A percentile compares a stretch with the other conserved stretches of the same genome.
These are phyloP conservation scores for Trichechus manatus DNA, from an alignment of 2,113 vertebrate species.

Conservation along the genomic window DNA sequence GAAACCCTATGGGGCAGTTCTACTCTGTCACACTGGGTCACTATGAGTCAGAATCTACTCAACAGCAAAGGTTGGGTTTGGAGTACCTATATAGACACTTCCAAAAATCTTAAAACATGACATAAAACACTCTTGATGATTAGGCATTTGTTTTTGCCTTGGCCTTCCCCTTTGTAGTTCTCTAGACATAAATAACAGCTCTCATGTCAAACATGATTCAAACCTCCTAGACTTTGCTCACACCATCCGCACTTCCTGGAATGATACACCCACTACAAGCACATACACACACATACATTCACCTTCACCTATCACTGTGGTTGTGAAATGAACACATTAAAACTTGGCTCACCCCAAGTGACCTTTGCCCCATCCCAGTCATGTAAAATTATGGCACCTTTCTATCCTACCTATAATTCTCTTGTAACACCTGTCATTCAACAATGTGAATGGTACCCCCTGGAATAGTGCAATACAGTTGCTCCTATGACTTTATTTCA, in stretches of 20 bases:
- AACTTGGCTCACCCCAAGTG: not conserved
- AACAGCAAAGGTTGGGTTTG: not conserved
- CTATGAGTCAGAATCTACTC: too few species aligned
- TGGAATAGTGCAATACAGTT: not conserved
- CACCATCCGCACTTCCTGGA: not conserved
- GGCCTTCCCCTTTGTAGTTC: not conserved
- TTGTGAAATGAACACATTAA: not conserved
- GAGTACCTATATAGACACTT: not conserved
- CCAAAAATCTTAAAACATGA: not conserved
- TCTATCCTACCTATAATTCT: not conserved
- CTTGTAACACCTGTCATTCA: not conserved
- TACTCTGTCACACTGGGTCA: not conserved
- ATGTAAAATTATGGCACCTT: not conserved
- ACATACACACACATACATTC: too few species aligned
- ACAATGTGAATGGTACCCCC: not conserved
- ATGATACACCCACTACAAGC: not conserved
- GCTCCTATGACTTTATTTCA: not conserved
- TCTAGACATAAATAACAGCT: not conserved
- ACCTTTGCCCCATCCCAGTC: not conserved
- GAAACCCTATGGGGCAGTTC: not conserved
- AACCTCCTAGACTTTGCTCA: not conserved
- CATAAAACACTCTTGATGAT: not conserved
- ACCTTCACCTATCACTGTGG: not conserved
- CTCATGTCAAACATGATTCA: conserved; percentile 4
- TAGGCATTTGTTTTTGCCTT: not conserved